These are phyloP conservation scores for Peucedramus taeniatus DNA, from an alignment of 2,113 vertebrate species.

Conservation along the genomic window DNA sequence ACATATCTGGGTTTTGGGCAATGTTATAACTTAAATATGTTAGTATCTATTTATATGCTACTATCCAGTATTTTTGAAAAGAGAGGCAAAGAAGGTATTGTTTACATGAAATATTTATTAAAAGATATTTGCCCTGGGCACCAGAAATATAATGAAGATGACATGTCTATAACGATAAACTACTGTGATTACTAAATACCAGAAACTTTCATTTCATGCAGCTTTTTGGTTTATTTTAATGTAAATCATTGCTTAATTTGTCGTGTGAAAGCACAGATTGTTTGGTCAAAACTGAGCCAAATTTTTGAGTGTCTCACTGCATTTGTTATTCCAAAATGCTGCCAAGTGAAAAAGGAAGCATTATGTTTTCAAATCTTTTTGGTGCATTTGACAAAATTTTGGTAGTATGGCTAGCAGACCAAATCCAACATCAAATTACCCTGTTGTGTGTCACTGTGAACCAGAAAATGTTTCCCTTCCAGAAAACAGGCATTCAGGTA, in stretches of 20 bases:
- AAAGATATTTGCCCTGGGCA: constrained; percentile 70
- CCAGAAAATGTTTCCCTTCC: constrained; percentile 2
- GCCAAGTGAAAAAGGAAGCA: constrained; percentile 75
- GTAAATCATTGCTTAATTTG: constrained; percentile 66
- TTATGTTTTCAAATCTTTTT: constrained; percentile 75
- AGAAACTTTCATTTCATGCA: constrained; percentile 73
- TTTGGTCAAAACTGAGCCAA: constrained; percentile 63
- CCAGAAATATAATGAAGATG: constrained; percentile 68
- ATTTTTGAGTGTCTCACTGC: constrained; percentile 51
- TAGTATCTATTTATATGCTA: constrained; percentile 75
- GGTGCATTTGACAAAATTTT: constrained; percentile 72
- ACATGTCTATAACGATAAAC: constrained; percentile 73
- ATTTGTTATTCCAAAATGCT: constrained; percentile 69
- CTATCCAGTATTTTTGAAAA: constrained; percentile 78
- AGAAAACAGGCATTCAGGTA: not conserved
- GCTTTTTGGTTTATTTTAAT: constrained; percentile 60
- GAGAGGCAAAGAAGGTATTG: constrained; percentile 73
- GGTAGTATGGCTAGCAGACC: constrained; percentile 62
- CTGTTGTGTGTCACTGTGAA: constrained; percentile 40
- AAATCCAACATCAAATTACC: constrained; percentile 51
- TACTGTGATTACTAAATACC: constrained; percentile 76
- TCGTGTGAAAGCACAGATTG: constrained; percentile 67
- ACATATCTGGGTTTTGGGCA: constrained; percentile 67
- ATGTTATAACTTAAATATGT: constrained; percentile 69
- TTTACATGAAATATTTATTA: constrained; percentile 78